phyloP scores from a whole-genome alignment of 2,797 vertebrate genomes.

The Fratercula arctica region DNA sequence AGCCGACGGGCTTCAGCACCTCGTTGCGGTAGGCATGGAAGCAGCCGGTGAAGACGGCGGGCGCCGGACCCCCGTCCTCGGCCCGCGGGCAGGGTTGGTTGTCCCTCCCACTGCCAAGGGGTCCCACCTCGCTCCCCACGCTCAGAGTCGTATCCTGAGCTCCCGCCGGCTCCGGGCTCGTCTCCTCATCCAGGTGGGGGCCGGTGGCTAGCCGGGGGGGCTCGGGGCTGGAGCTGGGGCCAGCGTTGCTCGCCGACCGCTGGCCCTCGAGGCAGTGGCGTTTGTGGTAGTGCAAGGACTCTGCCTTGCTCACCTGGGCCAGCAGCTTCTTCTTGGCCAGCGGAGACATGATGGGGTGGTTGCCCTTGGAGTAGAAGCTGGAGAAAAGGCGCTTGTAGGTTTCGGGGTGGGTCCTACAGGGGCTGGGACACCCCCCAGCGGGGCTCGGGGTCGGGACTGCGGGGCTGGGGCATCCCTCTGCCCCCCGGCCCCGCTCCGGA shows the following conservation, averaged over 20 bases:
- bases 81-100: background rate
- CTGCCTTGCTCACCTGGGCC: conserved; percentile 87
- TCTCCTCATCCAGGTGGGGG: conserved; percentile 48
- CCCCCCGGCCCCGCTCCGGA: background rate
- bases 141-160: background rate
- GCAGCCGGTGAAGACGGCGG: conserved; percentile 71
- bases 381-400: conserved; percentile 72
- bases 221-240: background rate
- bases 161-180: background rate
- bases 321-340: conserved; percentile 94
- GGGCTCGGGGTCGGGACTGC: background rate
- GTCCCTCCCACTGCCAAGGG: background rate
- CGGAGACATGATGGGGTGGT: conserved; percentile 88
- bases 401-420: conserved; percentile 45
- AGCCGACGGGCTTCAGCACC: conserved; percentile 38
- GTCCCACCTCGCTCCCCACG: background rate
- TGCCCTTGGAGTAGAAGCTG: conserved; percentile 73
- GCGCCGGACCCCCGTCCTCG: conserved; percentile 33
- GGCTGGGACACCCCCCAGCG: background rate
- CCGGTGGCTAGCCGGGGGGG: conserved; percentile 62
- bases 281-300: conserved; percentile 57
- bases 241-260: background rate
- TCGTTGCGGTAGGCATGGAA: conserved; percentile 58
- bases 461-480: background rate
- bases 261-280: conserved; percentile 6